Conservation (phyloP, 2,797 vertebrate genomes). For the Mormyrops boulengeri region DNA sequence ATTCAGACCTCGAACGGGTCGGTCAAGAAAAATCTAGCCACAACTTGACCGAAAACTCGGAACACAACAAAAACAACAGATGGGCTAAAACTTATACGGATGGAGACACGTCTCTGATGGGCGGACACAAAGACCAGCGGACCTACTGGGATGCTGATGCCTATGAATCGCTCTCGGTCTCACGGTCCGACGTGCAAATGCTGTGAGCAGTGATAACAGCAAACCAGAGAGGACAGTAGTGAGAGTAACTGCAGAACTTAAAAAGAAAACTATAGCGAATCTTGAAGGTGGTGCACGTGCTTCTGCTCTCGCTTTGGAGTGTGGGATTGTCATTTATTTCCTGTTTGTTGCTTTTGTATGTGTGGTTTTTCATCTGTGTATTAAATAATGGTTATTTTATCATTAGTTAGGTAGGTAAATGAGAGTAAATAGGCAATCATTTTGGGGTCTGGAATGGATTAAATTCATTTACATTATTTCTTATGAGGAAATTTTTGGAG, state of each 20-base stretch:
- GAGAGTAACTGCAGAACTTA: neutral
- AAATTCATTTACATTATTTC: neutral
- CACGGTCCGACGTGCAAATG: neutral
- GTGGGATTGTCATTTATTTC: neutral
- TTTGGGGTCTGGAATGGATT: neutral
- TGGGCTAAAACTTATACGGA: neutral
- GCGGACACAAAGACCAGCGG: neutral
- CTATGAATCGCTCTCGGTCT: neutral
- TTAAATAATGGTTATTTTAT: neutral
- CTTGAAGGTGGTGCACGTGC: neutral
- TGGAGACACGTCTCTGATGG: neutral
- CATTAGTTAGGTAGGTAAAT: neutral
- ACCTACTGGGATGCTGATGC: neutral
- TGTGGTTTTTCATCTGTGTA: neutral
- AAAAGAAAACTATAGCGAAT: neutral
- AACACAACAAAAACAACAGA: neutral
- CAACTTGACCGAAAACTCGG: neutral
- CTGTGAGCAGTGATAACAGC: neutral
- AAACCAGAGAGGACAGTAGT: neutral
- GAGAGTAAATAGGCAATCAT: neutral
- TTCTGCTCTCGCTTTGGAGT: neutral
- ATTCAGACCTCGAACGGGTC: neutral
- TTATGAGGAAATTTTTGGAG: neutral
- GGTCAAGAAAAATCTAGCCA: neutral
- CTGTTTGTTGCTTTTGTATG: neutral